Percentiles rank a stretch among this genome's conserved stretches.
Evolutionary conservation across 2,888 invertebrate species (phyloP).

Genomic region (Leptopilina syphax): DNA sequence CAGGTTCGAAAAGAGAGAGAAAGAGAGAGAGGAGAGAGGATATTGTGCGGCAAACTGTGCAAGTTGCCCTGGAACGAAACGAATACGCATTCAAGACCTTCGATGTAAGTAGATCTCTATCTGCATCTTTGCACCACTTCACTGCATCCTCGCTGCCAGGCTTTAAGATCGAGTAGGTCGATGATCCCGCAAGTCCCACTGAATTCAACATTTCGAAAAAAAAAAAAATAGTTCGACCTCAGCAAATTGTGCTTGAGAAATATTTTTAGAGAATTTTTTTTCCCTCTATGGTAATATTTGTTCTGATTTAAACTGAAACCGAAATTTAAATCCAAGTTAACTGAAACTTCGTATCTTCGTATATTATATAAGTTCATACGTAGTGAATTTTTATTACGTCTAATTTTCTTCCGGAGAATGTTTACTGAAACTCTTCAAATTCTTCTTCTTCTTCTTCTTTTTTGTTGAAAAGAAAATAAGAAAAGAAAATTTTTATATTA

Average conservation of each 20-base stretch:
- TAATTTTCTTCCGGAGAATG: too few species aligned
- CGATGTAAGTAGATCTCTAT: conserved; percentile 58
- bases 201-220: neutral
- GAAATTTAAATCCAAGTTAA: too few species aligned
- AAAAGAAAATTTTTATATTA: too few species aligned
- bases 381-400: too few species aligned
- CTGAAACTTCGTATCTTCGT: too few species aligned
- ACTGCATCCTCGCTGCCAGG: conserved; percentile 38
- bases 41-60: conserved; percentile 50
- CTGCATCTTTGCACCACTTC: conserved; percentile 50
- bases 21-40: neutral
- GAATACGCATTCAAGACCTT: conserved; percentile 60
- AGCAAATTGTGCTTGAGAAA: too few species aligned
- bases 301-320: too few species aligned
- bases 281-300: too few species aligned
- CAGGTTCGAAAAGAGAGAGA: conserved; percentile 43
- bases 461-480: too few species aligned
- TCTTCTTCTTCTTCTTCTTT: too few species aligned
- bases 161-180: conserved; percentile 19
- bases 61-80: conserved; percentile 55
- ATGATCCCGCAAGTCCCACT: neutral
- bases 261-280: neutral
- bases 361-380: too few species aligned
- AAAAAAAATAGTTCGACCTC: neutral
- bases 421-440: too few species aligned